Evolutionary conservation across 2,888 invertebrate species (phyloP).

Genomic region (Ceratothoa steindachneri): DNA sequence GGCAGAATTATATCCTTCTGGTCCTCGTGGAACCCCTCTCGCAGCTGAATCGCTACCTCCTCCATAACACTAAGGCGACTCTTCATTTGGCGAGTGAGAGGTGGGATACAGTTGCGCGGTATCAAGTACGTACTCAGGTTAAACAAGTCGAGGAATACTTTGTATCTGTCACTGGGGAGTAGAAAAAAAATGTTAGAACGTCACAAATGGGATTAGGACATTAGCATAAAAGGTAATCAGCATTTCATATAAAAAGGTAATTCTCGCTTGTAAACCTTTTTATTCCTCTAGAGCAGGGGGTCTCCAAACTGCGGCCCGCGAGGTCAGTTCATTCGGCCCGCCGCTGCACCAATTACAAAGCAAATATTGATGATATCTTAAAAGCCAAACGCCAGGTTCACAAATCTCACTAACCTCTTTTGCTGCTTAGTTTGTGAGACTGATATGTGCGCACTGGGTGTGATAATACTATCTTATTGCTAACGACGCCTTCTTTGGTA

Average conservation of each 20-base stretch:
- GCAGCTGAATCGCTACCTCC: neutral
- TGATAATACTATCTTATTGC: no score
- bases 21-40: neutral
- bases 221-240: no score
- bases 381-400: no score
- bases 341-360: no score
- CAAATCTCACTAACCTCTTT: no score
- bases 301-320: neutral
- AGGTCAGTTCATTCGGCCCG: neutral
- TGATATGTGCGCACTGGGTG: no score
- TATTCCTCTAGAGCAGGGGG: neutral
- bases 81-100: slow-evolving; percentile 77
- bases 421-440: no score
- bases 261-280: no score
- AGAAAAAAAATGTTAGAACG: slow-evolving; percentile 33
- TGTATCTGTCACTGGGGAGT: slow-evolving; percentile 86
- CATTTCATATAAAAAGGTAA: no score
- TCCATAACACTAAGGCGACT: slow-evolving; percentile 58
- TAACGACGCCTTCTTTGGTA: no score
- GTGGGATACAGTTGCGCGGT: slow-evolving; percentile 85
- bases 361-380: no score
- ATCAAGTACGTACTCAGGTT: slow-evolving; percentile 94
- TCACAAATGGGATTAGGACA: neutral
- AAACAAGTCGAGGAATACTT: slow-evolving; percentile 94
- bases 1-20: neutral